Evolutionary conservation across 92 coral and sea anemone genomes (phyloP).

Genomic region (Pocillopora grandis): DNA sequence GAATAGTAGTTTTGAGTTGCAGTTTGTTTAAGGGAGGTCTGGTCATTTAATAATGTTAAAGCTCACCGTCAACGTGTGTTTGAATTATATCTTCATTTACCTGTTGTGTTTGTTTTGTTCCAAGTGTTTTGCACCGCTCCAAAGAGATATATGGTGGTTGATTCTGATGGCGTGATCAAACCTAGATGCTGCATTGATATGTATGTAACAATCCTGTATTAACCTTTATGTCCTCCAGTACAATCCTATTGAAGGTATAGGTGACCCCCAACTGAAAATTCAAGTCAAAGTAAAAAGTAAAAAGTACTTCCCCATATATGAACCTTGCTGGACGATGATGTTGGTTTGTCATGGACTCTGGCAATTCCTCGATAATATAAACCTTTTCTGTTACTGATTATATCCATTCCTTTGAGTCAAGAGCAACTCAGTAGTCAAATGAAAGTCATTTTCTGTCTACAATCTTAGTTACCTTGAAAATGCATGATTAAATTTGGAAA

Average conservation of each 20-base stretch:
- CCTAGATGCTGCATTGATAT: slow-evolving; percentile 96
- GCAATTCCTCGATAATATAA: too few relatives aligned
- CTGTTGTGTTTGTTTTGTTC: not conserved
- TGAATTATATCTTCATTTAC: not conserved
- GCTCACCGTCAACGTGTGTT: not conserved
- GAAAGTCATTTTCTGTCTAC: too few relatives aligned
- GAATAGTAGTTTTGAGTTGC: not conserved
- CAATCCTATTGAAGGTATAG: not conserved
- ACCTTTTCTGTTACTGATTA: too few relatives aligned
- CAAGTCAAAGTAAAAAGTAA: too few relatives aligned
- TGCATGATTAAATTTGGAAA: too few relatives aligned
- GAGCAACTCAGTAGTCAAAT: too few relatives aligned
- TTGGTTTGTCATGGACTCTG: too few relatives aligned
- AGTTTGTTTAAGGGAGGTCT: not conserved
- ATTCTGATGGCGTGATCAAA: slow-evolving; percentile 93
- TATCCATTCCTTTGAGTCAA: too few relatives aligned
- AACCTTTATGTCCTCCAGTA: not conserved
- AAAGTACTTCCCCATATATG: too few relatives aligned
- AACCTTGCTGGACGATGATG: too few relatives aligned
- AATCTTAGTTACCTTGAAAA: too few relatives aligned
- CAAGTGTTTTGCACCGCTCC: slow-evolving; percentile 95
- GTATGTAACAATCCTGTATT: slow-evolving; percentile 54
- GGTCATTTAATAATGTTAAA: not conserved
- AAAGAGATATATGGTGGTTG: slow-evolving; percentile 85
- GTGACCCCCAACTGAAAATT: not conserved